These are phyloP conservation scores for Papio anubis DNA, from an alignment of 2,113 vertebrate species.

Conservation along the genomic window DNA sequence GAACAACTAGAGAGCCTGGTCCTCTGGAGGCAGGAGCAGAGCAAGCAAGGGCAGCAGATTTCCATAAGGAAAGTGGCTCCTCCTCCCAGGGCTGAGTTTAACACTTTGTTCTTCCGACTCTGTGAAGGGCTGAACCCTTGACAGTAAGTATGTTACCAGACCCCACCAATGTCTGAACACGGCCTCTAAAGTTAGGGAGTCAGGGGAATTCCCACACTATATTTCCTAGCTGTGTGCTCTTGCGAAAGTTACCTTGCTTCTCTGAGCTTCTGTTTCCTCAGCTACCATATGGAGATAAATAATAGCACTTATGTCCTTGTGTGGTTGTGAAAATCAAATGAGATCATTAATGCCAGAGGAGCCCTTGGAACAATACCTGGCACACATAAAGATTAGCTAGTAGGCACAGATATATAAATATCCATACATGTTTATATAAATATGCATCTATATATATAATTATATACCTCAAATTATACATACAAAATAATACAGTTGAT, in stretches of 20 bases:
- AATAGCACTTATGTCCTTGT: neutral
- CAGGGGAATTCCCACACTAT: neutral
- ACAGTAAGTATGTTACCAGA: neutral
- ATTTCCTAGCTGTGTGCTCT: neutral
- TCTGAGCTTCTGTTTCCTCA: neutral
- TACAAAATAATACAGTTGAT: neutral
- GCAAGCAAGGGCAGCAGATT: neutral
- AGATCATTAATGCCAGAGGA: neutral
- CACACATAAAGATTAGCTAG: neutral
- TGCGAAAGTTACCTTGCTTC: neutral
- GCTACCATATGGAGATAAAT: neutral
- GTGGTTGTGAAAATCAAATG: neutral
- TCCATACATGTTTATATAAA: neutral
- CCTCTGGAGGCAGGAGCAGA: neutral
- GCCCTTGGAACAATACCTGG: neutral
- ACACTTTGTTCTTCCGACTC: neutral
- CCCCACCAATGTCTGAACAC: neutral
- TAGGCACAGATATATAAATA: neutral
- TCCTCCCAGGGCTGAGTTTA: neutral
- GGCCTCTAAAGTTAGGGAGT: neutral
- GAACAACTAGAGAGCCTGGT: neutral
- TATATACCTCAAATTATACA: neutral
- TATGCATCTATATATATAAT: neutral
- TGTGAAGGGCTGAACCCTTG: neutral
- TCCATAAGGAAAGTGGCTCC: neutral